phyloP scores from a whole-genome alignment of 2,888 invertebrate species.

The Isoperla grammatica region DNA sequence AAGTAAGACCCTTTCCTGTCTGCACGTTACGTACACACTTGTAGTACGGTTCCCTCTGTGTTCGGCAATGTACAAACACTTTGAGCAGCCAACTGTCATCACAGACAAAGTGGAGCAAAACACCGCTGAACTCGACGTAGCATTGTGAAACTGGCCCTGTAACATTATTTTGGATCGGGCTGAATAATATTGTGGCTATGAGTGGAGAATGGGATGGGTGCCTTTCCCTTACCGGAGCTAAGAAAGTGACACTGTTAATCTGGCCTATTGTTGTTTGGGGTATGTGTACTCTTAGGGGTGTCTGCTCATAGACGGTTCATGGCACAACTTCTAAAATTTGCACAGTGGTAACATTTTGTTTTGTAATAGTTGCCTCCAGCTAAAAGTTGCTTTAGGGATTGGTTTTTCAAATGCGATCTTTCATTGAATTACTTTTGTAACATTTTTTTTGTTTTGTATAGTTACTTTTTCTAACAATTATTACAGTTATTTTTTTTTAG shows the following conservation, averaged over 20 bases:
- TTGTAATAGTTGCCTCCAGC: not conserved
- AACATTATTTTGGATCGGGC: too few species aligned
- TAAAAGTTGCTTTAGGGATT: not conserved
- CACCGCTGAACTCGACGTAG: too few species aligned
- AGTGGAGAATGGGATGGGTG: not conserved
- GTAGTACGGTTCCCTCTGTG: too few species aligned
- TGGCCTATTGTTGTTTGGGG: not conserved
- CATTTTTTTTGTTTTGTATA: slow-evolving; percentile 43
- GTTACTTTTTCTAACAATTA: slow-evolving; percentile 41
- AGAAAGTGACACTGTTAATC: not conserved
- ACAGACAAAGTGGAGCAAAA: too few species aligned
- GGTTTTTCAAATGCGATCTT: not conserved
- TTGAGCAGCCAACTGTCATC: too few species aligned
- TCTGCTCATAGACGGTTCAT: not conserved
- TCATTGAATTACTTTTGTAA: not conserved
- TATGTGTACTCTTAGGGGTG: not conserved
- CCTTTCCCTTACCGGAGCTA: not conserved
- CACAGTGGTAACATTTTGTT: slow-evolving; percentile 23
- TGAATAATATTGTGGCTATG: not conserved
- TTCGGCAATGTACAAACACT: too few species aligned
- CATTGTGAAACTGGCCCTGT: too few species aligned
- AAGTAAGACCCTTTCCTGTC: too few species aligned
- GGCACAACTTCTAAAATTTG: not conserved
- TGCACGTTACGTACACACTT: too few species aligned
- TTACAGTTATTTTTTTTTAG: slow-evolving; percentile 34